Evolutionary conservation across 2,113 vertebrate genomes (phyloP), one percentile per base, ranked within the genome.

Genomic region (Bufo bufo): DNA sequence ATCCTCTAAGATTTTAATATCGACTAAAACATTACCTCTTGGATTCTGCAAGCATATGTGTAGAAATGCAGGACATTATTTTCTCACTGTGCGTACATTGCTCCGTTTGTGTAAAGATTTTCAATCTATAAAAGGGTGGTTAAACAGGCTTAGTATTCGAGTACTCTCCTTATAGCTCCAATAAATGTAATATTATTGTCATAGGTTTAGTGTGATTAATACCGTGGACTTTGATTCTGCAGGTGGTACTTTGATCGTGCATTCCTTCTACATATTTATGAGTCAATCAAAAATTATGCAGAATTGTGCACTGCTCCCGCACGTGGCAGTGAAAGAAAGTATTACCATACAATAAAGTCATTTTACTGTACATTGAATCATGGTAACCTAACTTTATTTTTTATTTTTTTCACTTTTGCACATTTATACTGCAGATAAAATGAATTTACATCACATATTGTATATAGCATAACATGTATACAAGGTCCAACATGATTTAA

Each of bases 71-170:
- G 17, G 61, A 83, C 47, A 83, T 83, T 66, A 85, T 78, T 78
- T 78, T 45, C 72, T 77, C 71, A 54, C 63, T 66, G 56, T 81
- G 45, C 54, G 82, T 69, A 84, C n/a, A 69, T 49, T 75, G 47
- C 91, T 88, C 91, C 91, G 94, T 94, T 94, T 92, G 91, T 94
- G 90, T 91, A 91, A 91, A 91, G 91, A 93, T 94, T 89, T 89
- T 94, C 94, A 93, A 94, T 93, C 93, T 93, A 92, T 92, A 91
- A 90, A 90, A 87, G 93, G 93, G 92, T 93, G 93, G 94, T 94
- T 90, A 90, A 91, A 92, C 93, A 93, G 91, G 92, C 92, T 93
- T 94, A 91, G 91, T 89, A 93, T 94, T 93, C 94, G 93, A 94
- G 93, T 92, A 93, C 91, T 90, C 92, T 90, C 90, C 92, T 92